Evolutionary conservation across 2,113 vertebrate species (phyloP).

Genomic region (Campylomormyrus tamandua): DNA sequence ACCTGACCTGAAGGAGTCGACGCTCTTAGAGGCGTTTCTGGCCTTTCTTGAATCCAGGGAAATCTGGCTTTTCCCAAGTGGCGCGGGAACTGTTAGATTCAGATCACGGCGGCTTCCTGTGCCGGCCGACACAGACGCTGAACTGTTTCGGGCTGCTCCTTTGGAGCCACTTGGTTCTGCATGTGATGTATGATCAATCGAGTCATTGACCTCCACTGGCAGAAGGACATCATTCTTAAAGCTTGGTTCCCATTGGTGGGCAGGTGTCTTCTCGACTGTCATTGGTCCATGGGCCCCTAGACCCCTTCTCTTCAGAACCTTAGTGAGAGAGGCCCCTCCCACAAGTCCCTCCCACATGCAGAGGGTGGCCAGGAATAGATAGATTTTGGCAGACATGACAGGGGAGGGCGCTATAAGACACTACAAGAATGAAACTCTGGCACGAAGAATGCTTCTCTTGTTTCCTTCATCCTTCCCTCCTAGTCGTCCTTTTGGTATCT

Average conservation of each 20-base stretch:
- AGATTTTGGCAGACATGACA: slow-evolving; percentile 55
- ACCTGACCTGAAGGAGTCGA: slow-evolving; percentile 36
- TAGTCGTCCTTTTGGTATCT: slow-evolving; percentile 29
- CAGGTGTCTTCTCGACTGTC: slow-evolving; percentile 40
- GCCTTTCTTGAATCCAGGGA: slow-evolving; percentile 41
- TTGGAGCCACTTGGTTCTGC: slow-evolving; percentile 33
- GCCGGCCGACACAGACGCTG: slow-evolving; percentile 19
- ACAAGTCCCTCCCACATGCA: slow-evolving; percentile 50
- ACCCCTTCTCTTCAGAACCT: slow-evolving; percentile 53
- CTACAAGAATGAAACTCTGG: slow-evolving; percentile 39
- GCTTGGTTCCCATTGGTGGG: slow-evolving; percentile 49
- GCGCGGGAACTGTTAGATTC: slow-evolving; percentile 26
- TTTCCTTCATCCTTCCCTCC: slow-evolving; percentile 59
- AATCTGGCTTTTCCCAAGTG: slow-evolving; percentile 32
- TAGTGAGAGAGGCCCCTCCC: slow-evolving; percentile 32
- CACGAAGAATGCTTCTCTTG: slow-evolving; percentile 46
- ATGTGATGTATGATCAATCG: slow-evolving; percentile 46
- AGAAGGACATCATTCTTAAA: slow-evolving; percentile 46
- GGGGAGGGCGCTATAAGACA: slow-evolving; percentile 29
- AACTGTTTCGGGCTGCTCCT: slow-evolving; percentile 43
- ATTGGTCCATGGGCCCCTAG: slow-evolving; percentile 37
- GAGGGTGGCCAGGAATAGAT: slow-evolving; percentile 51
- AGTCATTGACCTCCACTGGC: slow-evolving; percentile 49
- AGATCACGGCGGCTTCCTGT: slow-evolving; percentile 42
- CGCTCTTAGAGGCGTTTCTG: slow-evolving; percentile 50